Evolutionary conservation across 1,140 invertebrate species (phyloP).

Genomic region (Platyscapa corneri): DNA sequence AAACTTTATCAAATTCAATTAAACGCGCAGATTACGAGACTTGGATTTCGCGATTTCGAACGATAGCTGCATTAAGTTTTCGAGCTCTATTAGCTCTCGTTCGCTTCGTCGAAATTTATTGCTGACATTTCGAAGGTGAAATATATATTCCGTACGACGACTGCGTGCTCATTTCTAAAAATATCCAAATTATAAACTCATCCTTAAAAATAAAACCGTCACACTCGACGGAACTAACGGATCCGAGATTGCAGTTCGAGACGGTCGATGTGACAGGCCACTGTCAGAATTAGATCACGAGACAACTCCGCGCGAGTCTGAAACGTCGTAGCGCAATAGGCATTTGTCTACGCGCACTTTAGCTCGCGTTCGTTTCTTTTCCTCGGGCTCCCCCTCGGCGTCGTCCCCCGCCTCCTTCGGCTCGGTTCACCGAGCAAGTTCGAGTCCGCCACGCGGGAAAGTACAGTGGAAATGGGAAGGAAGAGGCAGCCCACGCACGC

Average conservation of each 20-base stretch:
- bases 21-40: no score
- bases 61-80: no score
- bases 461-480: slow-evolving; percentile 22
- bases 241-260: neutral
- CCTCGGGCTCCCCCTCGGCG: neutral
- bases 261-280: neutral
- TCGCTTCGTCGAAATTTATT: no score
- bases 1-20: no score
- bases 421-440: neutral
- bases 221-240: neutral
- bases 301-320: neutral
- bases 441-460: slow-evolving; percentile 10
- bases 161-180: neutral
- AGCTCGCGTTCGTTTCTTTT: neutral
- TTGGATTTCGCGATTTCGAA: no score
- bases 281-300: slow-evolving; percentile 21
- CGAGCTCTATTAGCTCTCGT: no score
- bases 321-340: neutral
- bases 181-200: slow-evolving; percentile 15
- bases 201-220: slow-evolving; percentile 23
- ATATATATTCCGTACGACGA: neutral
- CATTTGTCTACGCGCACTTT: neutral
- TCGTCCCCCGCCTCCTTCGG: neutral
- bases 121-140: no score
- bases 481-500: slow-evolving; percentile 48